Conservation (phyloP, 2,888 invertebrate genomes). For the Epistrophe eligans region DNA sequence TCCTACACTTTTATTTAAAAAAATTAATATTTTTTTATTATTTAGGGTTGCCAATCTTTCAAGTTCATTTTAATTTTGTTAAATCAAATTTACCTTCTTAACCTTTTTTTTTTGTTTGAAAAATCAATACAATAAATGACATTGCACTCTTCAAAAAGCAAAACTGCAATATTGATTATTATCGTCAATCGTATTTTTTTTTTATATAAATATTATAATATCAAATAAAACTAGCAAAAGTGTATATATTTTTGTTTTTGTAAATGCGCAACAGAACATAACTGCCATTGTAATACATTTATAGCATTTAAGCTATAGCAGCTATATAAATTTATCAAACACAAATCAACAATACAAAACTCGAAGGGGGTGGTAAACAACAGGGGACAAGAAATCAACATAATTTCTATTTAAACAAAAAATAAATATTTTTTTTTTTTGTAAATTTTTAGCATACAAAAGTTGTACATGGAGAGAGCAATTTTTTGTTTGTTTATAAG, state of each 20-base stretch:
- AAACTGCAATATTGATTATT: slow-evolving; percentile 27
- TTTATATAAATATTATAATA: not conserved
- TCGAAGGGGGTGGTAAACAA: slow-evolving; percentile 15
- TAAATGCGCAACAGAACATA: slow-evolving; percentile 61
- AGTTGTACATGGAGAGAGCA: slow-evolving; percentile 66
- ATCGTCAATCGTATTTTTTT: slow-evolving; percentile 33
- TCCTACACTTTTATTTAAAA: too few species aligned
- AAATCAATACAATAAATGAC: slow-evolving; percentile 35
- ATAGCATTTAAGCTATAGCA: slow-evolving; percentile 51
- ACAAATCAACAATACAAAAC: slow-evolving; percentile 67
- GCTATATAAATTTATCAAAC: slow-evolving; percentile 43
- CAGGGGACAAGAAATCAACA: slow-evolving; percentile 37
- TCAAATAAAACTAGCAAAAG: slow-evolving; percentile 60
- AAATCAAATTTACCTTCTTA: slow-evolving; percentile 36
- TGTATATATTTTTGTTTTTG: slow-evolving; percentile 4
- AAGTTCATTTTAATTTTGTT: not conserved
- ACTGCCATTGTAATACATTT: slow-evolving; percentile 58
- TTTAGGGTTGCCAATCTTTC: not conserved
- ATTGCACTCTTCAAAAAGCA: slow-evolving; percentile 47
- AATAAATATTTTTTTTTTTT: slow-evolving; percentile 30
- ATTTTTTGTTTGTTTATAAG: slow-evolving; percentile 8
- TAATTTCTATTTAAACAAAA: slow-evolving; percentile 5
- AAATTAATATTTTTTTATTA: not conserved
- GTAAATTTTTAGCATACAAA: slow-evolving; percentile 69
- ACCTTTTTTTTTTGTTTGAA: slow-evolving; percentile 9